These are phyloP conservation scores for Drosophila peninsularis DNA, from an alignment of 2,888 invertebrate genomes.

Conservation along the genomic window DNA sequence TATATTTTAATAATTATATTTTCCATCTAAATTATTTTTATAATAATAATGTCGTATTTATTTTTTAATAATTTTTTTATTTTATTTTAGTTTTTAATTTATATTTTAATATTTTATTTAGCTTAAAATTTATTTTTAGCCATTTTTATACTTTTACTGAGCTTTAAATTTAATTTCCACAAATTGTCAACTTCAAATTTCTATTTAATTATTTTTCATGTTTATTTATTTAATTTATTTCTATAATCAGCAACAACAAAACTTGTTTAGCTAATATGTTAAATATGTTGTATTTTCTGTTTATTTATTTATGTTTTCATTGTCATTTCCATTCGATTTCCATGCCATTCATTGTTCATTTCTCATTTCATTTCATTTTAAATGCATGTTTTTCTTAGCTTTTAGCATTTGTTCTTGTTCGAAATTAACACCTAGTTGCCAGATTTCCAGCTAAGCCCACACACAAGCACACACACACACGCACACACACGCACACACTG, in stretches of 20 bases:
- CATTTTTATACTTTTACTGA: background rate
- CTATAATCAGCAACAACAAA: background rate
- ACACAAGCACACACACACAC: constrained; percentile 7
- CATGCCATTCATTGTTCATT: constrained; percentile 58
- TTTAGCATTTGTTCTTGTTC: constrained; percentile 54
- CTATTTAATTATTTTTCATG: background rate
- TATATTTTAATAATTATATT: background rate
- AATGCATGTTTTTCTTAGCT: constrained; percentile 50
- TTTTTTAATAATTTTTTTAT: background rate
- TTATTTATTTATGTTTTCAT: constrained; percentile 5
- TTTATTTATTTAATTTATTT: background rate
- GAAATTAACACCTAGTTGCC: constrained; percentile 73
- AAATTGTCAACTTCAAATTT: background rate
- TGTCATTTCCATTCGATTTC: constrained; percentile 36
- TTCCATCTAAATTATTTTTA: background rate
- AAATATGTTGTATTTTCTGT: constrained; percentile 17
- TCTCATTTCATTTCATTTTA: constrained; percentile 29
- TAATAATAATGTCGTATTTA: too few relatives aligned
- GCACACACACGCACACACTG: constrained; percentile 1
- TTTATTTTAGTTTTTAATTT: background rate
- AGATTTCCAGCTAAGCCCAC: constrained; percentile 67
- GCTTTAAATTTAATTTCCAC: background rate
- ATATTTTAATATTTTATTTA: too few relatives aligned
- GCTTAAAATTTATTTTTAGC: too few relatives aligned
- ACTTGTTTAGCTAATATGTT: constrained; percentile 12